Base-by-base conservation (phyloP, 2,797 vertebrate genomes). In the Denticeps clupeoides region DNA sequence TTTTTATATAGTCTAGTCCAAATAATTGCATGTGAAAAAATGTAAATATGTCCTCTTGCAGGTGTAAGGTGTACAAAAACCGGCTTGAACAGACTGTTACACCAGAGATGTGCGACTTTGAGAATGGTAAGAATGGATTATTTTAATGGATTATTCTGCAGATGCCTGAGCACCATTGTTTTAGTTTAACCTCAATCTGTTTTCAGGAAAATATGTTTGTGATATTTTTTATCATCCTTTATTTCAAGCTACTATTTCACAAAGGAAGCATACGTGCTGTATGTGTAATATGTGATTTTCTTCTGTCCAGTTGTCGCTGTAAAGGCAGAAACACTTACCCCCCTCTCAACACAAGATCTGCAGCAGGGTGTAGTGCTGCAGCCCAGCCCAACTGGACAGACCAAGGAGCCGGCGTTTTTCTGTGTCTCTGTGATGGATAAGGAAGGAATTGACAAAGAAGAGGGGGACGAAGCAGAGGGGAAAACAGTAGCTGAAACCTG, bases 91-190 rank as follows among this genome's bases (percentile, higher is more conserved):
- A 71, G 52, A 43, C 54, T 42, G 60, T 47, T 53, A 53, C 53
- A 65, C 70, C 69, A 68, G 73, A 72, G 49, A 88, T 87, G 86
- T 80, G 61, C 74, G 79, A 84, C 64, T 68, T 71, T 56, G 68
- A 75, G 55, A 83, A 91, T 71, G 81, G 88, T 93, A 67, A 83
- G 82, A 54, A 9, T 16, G 3, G 22, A 3, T 16, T 1, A 23
- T 28, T 10, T n/a, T n/a, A n/a, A n/a, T n/a, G n/a, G n/a, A n/a
- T n/a, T n/a, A n/a, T n/a, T n/a, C n/a, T n/a, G n/a, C n/a, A n/a
- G n/a, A n/a, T n/a, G n/a, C n/a, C n/a, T n/a, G n/a, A n/a, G n/a
- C n/a, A n/a, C n/a, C n/a, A n/a, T n/a, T n/a, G n/a, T n/a, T n/a
- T n/a, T n/a, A n/a, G n/a, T 22, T 31, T 13, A 28, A 7, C 24